Evolutionary conservation across 2,888 invertebrate genomes (phyloP).

Genomic region (Microdon myrmicae): DNA sequence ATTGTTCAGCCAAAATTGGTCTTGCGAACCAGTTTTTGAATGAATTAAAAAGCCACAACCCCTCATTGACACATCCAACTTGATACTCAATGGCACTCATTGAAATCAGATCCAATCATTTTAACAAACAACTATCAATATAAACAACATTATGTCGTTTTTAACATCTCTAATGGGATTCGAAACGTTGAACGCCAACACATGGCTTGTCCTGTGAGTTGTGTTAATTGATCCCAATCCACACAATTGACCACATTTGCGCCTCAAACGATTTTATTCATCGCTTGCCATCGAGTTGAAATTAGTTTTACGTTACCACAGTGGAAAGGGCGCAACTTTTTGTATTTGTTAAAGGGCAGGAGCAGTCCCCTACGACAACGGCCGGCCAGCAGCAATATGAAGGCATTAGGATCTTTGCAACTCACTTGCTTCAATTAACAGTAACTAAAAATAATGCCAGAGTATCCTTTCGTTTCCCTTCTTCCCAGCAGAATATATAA

Average conservation of each 20-base stretch:
- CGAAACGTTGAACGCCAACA: constrained; percentile 17
- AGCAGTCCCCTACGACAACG: not conserved
- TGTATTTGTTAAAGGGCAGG: too few relatives aligned
- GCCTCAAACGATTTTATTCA: constrained; percentile 13
- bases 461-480: too few relatives aligned
- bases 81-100: too few relatives aligned
- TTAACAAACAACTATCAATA: too few relatives aligned
- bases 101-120: too few relatives aligned
- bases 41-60: too few relatives aligned
- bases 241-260: constrained; percentile 10
- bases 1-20: too few relatives aligned
- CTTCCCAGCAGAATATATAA: too few relatives aligned
- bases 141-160: too few relatives aligned
- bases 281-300: constrained; percentile 17
- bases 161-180: constrained; percentile 23
- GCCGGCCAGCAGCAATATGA: not conserved
- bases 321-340: too few relatives aligned
- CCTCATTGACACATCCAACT: too few relatives aligned
- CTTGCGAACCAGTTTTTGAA: too few relatives aligned
- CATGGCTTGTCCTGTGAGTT: constrained; percentile 32
- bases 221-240: constrained; percentile 25
- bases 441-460: constrained; percentile 48
- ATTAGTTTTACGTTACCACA: constrained; percentile 34
- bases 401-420: constrained; percentile 22
- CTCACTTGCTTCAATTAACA: constrained; percentile 49